Conservation (phyloP, 2,113 vertebrate species). For the Kryptolebias marmoratus region DNA sequence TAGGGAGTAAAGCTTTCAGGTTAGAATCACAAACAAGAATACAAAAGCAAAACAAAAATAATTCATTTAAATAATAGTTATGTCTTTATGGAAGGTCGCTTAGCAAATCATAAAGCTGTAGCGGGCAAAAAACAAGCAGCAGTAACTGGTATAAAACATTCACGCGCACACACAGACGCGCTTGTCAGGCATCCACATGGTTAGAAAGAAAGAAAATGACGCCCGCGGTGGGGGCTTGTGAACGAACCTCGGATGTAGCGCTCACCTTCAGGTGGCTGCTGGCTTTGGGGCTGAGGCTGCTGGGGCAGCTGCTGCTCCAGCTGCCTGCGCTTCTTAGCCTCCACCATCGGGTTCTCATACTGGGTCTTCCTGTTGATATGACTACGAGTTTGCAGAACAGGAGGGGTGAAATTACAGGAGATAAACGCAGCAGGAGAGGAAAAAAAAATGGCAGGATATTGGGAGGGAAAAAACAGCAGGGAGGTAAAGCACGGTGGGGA, state of each 20-base stretch:
- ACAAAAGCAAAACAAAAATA: conserved; percentile 52
- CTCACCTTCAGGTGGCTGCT: conserved; percentile 93
- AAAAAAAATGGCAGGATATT: background rate
- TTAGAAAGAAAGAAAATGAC: conserved; percentile 73
- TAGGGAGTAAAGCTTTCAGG: conserved; percentile 14
- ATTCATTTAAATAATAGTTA: conserved; percentile 70
- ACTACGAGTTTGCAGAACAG: conserved; percentile 74
- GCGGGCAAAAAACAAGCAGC: conserved; percentile 52
- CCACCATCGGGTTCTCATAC: conserved; percentile 96
- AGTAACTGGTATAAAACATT: conserved; percentile 29
- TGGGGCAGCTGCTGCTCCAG: conserved; percentile 88
- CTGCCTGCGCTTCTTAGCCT: conserved; percentile 96
- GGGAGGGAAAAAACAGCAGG: conserved; percentile 7
- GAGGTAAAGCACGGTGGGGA: conserved; percentile 5
- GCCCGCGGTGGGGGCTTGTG: conserved; percentile 68
- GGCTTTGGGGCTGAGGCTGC: conserved; percentile 80
- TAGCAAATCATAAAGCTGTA: conserved; percentile 74
- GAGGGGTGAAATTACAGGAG: background rate
- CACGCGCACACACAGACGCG: conserved; percentile 15
- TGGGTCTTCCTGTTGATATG: conserved; percentile 99
- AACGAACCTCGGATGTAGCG: conserved; percentile 77
- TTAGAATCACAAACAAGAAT: conserved; percentile 32
- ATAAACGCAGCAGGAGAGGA: conserved; percentile 20
- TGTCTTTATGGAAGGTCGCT: conserved; percentile 69
- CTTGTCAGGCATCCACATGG: conserved; percentile 38